phyloP scores from a whole-genome alignment of 2,797 vertebrate genomes.

The Cossypha niveicapilla region DNA sequence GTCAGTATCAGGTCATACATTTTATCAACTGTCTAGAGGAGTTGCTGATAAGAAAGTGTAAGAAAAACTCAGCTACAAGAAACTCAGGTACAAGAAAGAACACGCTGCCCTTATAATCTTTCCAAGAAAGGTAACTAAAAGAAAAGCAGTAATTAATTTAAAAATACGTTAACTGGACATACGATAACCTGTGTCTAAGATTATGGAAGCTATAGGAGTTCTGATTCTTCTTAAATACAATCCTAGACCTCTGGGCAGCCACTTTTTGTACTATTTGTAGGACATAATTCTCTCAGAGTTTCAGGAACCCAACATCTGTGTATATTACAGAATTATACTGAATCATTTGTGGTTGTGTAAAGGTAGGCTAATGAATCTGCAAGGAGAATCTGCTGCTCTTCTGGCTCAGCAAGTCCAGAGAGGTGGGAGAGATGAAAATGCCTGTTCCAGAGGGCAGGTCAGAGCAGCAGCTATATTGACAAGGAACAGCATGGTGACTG shows the following conservation, averaged over 20 bases:
- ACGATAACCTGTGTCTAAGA: background rate
- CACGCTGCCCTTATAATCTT: background rate
- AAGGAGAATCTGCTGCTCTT: background rate
- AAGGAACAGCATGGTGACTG: background rate
- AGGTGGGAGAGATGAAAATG: background rate
- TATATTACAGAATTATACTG: background rate
- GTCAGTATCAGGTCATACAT: background rate
- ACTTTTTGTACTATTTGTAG: background rate
- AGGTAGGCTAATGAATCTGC: background rate
- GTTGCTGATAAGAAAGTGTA: background rate
- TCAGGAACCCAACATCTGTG: background rate
- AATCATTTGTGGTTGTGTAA: background rate
- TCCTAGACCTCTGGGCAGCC: background rate
- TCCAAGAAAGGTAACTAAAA: background rate
- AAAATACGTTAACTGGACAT: background rate
- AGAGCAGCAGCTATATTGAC: background rate
- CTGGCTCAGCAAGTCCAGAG: background rate
- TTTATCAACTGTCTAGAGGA: background rate
- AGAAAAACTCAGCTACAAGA: background rate
- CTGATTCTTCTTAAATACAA: background rate
- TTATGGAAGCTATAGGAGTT: background rate
- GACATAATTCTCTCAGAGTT: background rate
- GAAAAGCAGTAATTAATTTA: background rate
- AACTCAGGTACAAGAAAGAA: background rate
- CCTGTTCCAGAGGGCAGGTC: background rate